Percentiles rank a stretch among this genome's conserved stretches.
These are phyloP conservation scores for Corythaeola cristata DNA, from an alignment of 2,113 vertebrate species.

Conservation along the genomic window DNA sequence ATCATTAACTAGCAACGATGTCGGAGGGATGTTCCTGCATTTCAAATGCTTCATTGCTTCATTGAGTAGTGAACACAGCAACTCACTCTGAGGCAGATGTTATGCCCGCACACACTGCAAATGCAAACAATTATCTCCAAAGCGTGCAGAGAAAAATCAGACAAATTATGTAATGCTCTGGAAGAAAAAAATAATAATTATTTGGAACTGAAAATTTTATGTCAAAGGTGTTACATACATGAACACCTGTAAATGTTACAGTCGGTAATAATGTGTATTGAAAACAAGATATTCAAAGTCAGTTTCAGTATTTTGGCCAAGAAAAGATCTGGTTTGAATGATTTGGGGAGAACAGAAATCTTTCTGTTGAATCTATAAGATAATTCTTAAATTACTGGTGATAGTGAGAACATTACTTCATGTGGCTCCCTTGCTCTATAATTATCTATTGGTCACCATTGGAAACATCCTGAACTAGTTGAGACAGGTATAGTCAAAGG, in stretches of 20 bases:
- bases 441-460: background rate
- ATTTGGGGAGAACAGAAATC: background rate
- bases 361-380: background rate
- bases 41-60: slow-evolving; percentile 72
- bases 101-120: background rate
- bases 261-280: background rate
- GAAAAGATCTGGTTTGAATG: background rate
- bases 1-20: slow-evolving; percentile 58
- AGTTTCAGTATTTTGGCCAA: background rate
- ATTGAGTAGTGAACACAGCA: slow-evolving; percentile 68
- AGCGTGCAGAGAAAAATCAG: background rate
- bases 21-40: slow-evolving; percentile 56
- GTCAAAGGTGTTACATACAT: background rate
- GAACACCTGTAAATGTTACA: background rate
- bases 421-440: background rate
- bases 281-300: background rate
- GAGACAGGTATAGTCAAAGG: background rate
- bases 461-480: background rate
- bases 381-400: background rate
- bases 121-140: slow-evolving; percentile 59
- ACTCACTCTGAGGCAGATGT: slow-evolving; percentile 61
- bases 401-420: background rate
- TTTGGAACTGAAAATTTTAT: background rate
- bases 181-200: background rate
- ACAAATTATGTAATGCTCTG: background rate